phyloP scores from a whole-genome alignment of 2,113 vertebrate species.

The Butastur rufipennis region DNA sequence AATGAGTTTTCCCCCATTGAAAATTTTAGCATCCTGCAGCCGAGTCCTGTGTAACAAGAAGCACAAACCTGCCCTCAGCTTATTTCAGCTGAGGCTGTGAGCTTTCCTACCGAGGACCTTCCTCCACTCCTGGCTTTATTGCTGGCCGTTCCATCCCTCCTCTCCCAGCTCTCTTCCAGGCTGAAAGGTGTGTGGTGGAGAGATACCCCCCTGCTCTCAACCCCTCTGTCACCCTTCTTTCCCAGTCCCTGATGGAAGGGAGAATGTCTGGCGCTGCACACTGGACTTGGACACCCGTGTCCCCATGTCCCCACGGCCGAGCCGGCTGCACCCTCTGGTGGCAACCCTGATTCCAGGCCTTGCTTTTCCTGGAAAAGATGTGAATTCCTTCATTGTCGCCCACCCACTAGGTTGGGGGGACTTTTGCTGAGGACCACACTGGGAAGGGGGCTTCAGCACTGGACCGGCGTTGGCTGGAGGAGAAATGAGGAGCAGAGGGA shows the following conservation, averaged over 20 bases:
- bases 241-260: fast-evolving
- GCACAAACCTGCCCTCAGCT: background rate
- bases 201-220: fast-evolving
- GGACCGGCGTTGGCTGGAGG: background rate
- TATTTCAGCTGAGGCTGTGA: background rate
- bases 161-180: background rate
- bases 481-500: background rate
- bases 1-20: background rate
- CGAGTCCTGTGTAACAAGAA: background rate
- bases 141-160: background rate
- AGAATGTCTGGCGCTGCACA: fast-evolving
- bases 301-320: background rate
- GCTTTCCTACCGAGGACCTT: background rate
- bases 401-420: fast-evolving
- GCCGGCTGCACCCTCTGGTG: constrained; percentile 41
- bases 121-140: background rate
- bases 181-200: background rate
- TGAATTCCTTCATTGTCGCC: fast-evolving
- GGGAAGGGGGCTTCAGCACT: background rate
- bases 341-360: background rate
- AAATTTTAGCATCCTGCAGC: background rate
- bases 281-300: background rate
- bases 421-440: background rate
- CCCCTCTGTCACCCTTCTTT: background rate
- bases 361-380: background rate